Evolutionary conservation across 2,888 invertebrate species (phyloP), one percentile per base, ranked within the genome.

Genomic region (Phania funesta): DNA sequence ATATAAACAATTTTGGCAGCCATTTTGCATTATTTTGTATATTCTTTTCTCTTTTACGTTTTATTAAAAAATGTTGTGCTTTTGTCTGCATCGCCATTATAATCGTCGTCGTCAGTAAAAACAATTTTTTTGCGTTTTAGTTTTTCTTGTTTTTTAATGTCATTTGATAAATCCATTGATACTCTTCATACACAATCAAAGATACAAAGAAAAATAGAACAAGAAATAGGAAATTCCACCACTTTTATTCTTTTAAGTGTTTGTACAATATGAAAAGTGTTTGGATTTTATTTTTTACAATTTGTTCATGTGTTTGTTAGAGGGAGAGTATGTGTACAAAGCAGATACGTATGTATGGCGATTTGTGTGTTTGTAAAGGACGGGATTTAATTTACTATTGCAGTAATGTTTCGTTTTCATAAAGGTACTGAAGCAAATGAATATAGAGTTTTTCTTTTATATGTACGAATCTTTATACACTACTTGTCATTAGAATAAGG

Each of bases 11-110:
- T 41, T 56, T 58, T 73, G 76, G 77, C 82, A 65, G 70, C 78
- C 74, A 78, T 79, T 75, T 75, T 75, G 58, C 65, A 65, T 68
- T 58, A 68, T 76, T 60, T 64, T 58, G n/a, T 67, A n/a, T n/a
- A n/a, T 52, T 22, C 11, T 26, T 60, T 26, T 46, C 22, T 29
- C 18, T 16, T 20, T 26, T 67, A 26, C 18, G 9, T 52, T 48
- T 38, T 67, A 22, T 50, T 41, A 58, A 9, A 60, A 48, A 46
- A 65, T 52, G 44, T 67, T 20, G 29, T 22, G 54, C 48, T 48
- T 73, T 74, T 73, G 20, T 77, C 76, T 62, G 54, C 76, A 76
- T 67, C 73, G 62, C 48, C 73, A 67, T 54, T 46, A 71, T 76
- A 48, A 73, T 20, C 20, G 11, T 76, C n/a, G 32, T 26, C 52